Conservation (phyloP, 2,888 invertebrate species). For the Microplitis manilae region DNA sequence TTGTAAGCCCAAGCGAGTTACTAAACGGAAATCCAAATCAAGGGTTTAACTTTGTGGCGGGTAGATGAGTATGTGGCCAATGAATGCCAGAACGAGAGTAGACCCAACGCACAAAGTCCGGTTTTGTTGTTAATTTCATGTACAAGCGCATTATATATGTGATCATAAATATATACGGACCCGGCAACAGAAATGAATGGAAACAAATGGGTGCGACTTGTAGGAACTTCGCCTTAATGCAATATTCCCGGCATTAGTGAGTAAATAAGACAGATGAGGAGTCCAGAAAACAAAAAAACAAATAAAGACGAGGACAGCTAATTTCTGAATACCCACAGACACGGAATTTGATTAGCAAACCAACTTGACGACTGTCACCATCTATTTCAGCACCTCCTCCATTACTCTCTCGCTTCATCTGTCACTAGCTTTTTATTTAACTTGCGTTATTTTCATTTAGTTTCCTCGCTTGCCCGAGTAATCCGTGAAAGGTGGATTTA, state of each 20-base stretch:
- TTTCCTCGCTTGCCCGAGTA: background rate
- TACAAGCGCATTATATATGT: no score
- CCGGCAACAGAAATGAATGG: background rate
- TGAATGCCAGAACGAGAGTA: conserved; percentile 1
- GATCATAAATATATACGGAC: background rate
- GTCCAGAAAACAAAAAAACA: background rate
- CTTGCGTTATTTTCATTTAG: background rate
- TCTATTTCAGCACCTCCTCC: background rate
- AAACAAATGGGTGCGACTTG: background rate
- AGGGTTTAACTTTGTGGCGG: conserved; percentile 44
- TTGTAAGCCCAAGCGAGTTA: conserved; percentile 41
- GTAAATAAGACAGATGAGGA: background rate
- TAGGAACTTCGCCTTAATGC: no score
- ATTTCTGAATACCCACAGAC: background rate
- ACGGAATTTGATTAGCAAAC: background rate
- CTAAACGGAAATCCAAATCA: conserved; percentile 66
- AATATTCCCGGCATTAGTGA: background rate
- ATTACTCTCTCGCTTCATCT: background rate
- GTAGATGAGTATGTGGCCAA: conserved; percentile 19
- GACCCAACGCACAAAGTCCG: background rate
- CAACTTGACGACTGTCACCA: background rate
- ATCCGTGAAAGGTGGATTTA: conserved; percentile 19
- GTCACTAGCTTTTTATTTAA: background rate
- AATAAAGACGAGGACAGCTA: background rate
- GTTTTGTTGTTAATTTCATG: background rate